Conservation (phyloP, 92 coral and sea anemone genomes). For the Blastomussa wellsi region DNA sequence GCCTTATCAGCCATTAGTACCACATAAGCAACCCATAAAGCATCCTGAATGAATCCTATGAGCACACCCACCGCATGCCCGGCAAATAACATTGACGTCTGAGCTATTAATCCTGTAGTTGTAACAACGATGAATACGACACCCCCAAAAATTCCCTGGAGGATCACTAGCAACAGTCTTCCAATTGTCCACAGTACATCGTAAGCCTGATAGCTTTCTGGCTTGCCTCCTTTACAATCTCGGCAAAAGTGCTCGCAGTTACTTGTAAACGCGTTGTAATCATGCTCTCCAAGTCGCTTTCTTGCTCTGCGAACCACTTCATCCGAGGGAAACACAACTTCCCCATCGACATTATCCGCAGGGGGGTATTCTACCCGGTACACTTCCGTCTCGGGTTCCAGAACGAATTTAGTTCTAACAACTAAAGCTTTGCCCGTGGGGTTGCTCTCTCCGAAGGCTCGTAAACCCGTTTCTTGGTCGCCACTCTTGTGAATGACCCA, state of each 20-base stretch:
- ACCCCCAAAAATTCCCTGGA: constrained; percentile 69
- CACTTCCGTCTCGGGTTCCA: constrained; percentile 62
- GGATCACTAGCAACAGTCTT: constrained; percentile 52
- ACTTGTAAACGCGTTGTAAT: constrained; percentile 80
- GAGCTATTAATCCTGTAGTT: constrained; percentile 80
- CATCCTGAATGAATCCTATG: constrained; percentile 69
- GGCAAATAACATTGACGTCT: constrained; percentile 61
- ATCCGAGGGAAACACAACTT: constrained; percentile 46
- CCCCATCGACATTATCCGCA: constrained; percentile 33
- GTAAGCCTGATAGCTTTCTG: constrained; percentile 76
- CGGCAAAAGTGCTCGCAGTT: constrained; percentile 91
- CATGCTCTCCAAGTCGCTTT: constrained; percentile 74
- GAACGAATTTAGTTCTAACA: constrained; percentile 65
- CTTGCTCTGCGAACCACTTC: constrained; percentile 79
- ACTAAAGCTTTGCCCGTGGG: constrained; percentile 77
- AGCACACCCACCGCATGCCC: constrained; percentile 58
- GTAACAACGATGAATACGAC: constrained; percentile 55
- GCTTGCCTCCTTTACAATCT: constrained; percentile 81
- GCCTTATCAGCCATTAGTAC: constrained; percentile 70
- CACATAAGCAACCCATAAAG: constrained; percentile 59
- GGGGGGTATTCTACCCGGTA: constrained; percentile 78
- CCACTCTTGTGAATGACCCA: constrained; percentile 91
- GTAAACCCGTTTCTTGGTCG: constrained; percentile 68
- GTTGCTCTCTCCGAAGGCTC: constrained; percentile 71
- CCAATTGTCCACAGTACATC: constrained; percentile 67